Percentiles rank a stretch among this genome's conserved stretches.
phyloP scores from a whole-genome alignment of 2,113 vertebrate genomes.

The Ophthalmolycus amberensis region DNA sequence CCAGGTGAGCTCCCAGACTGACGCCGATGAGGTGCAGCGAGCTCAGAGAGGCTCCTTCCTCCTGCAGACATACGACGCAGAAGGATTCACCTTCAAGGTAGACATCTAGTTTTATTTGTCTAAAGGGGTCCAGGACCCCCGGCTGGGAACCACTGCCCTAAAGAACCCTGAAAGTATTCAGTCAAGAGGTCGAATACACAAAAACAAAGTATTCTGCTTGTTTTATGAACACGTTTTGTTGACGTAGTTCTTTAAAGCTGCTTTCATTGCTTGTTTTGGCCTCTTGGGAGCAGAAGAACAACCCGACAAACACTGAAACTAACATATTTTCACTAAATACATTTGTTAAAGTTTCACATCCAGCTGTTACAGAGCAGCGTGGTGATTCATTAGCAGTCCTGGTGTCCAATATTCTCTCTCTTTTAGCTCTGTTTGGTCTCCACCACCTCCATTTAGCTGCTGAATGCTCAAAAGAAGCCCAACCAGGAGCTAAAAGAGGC shows the following conservation, averaged over 20 bases:
- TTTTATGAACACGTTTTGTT: too few species aligned
- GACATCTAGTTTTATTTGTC: not conserved
- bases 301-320: not conserved
- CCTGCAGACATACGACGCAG: conserved; percentile 72
- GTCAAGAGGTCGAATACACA: too few species aligned
- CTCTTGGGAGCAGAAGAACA: not conserved
- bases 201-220: too few species aligned
- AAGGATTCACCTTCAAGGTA: not conserved
- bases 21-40: conserved; percentile 91
- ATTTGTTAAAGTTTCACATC: not conserved
- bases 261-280: too few species aligned
- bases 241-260: too few species aligned
- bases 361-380: not conserved
- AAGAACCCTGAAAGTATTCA: too few species aligned
- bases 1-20: conserved; percentile 96
- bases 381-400: too few species aligned
- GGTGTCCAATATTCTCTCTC: too few species aligned
- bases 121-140: too few species aligned
- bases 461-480: not conserved
- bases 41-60: conserved; percentile 86
- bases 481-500: not conserved
- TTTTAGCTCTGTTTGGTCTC: too few species aligned
- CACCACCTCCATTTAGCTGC: too few species aligned
- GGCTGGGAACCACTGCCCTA: too few species aligned
- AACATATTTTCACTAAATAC: not conserved